Evolutionary conservation across 2,797 vertebrate species (phyloP), one percentile per base, ranked within the genome.

Genomic region (Sebastes diploproa): DNA sequence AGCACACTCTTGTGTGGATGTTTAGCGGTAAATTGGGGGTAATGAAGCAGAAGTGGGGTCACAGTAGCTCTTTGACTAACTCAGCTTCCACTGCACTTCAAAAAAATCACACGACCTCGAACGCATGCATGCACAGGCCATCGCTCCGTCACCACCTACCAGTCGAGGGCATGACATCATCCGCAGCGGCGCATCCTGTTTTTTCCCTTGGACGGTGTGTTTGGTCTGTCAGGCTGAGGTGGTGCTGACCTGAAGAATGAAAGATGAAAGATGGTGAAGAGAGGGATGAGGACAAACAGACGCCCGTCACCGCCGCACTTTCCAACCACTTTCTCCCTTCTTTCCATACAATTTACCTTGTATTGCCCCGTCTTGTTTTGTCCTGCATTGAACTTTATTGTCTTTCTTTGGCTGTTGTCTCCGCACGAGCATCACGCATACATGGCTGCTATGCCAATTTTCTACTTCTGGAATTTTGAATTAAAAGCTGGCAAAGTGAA

Each of bases 261-360:
- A 78, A 86, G 89, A 91, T 91, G 91, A 93, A 85, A 81, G 9
- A 55, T 82, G 80, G 88, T 85, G 88, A 87, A 77, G 71, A 7
- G 60, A 22, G 76, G 61, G 50, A 14, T 34, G 50, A 55, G 32
- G 65, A 79, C 79, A 16, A 70, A 81, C 63, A 36, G 62, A 62
- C 76, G 75, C 38, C 72, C 86, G 86, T 90, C 87, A 81, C 62
- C 86, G 56, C 74, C 32, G 4, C 73, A 63, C 29, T 77, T 82
- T 85, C 76, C 80, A 80, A 59, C 29, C 67, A 69, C 62, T 34
- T 70, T 65, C 20, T 61, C n/a, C 30, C 52, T 46, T 65, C 25
- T 87, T 82, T 82, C 80, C 80, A 67, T 70, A 20, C 61, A 38
- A 11, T 18, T 52, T 18, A 71, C 52, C 65, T 79, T 56, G 50